Base-by-base conservation (phyloP, 1,140 invertebrate genomes). In the Drosophila melanica region DNA sequence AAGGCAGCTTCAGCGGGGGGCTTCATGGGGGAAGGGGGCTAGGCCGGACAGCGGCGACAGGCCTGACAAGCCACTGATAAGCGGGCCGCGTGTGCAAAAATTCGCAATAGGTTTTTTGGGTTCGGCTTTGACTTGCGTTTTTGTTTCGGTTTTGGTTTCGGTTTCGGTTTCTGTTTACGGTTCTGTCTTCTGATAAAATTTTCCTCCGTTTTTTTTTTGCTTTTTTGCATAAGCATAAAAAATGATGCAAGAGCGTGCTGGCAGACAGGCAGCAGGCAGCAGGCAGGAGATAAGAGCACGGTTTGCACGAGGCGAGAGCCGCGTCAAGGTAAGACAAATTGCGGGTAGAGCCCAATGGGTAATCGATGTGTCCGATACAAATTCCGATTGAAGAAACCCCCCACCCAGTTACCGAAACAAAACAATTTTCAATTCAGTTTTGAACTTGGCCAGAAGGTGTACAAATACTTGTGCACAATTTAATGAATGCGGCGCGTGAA, bases 31-130 rank as follows among this genome's bases (percentile, higher is more conserved):
- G 20, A 0, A 14, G 30, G 9, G 37, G 39, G 12, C 50, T 53
- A 55, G 41, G 39, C 58, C 42, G 50, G 78, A 59, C 57, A 20
- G 20, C 59, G 77, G 59, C 54, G 68, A 50, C 45, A 55, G 53
- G 81, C 81, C 81, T 85, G 81, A 81, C 81, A 86, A 59, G 55
- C 63, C 65, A 51, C 81, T 78, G 81, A 85, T 85, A 85, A 81
- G 78, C 70, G 47, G 41, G 1, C 62, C 37, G 65, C 53, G 35
- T 59, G 67, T 54, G 57, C 60, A 60, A 42, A 42, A 65, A 57
- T 42, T 66, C 44, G 18, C 72, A 67, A 48, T 77, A 67, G 71
- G 53, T 86, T 85, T 73, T 73, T 67, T 62, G 80, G 76, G 72
- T 45, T 75, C 47, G 77, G 72, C 35, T 63, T 45, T 16, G 12